A percentile compares a stretch with the other conserved stretches of the same genome.
phyloP scores from a whole-genome alignment of 2,113 vertebrate species.

The Dinomys branickii region DNA sequence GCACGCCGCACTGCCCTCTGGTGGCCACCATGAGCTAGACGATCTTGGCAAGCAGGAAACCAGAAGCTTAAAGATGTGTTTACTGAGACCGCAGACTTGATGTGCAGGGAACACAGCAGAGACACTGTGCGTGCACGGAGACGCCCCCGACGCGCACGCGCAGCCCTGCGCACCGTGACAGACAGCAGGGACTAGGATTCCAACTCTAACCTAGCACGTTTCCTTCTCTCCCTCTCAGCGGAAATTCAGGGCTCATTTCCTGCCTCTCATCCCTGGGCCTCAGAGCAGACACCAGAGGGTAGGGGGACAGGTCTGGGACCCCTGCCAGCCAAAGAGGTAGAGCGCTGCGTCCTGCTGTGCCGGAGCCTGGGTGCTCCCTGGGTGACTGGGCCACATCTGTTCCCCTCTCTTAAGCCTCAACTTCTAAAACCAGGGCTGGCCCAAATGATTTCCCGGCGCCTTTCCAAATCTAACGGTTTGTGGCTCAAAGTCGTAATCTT shows the following conservation, averaged over 20 bases:
- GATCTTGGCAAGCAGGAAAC: not conserved
- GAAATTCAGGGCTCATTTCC: not conserved
- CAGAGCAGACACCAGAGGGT: not conserved
- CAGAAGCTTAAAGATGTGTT: constrained; percentile 58
- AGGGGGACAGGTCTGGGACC: not conserved
- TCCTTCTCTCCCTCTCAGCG: not conserved
- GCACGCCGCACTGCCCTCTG: constrained; percentile 78
- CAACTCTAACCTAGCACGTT: not conserved
- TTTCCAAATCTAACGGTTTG: not conserved
- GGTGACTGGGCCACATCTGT: not conserved
- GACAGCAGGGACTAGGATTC: not conserved
- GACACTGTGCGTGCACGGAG: not conserved
- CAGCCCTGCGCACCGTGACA: not conserved
- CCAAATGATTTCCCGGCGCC: not conserved
- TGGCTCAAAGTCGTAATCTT: not conserved
- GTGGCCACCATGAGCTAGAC: constrained; percentile 43
- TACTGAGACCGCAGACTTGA: constrained; percentile 23
- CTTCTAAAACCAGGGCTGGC: not conserved
- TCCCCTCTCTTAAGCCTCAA: not conserved
- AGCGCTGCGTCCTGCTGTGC: not conserved
- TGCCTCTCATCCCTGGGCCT: not conserved
- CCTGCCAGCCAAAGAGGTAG: not conserved
- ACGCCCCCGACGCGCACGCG: not conserved
- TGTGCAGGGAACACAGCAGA: not conserved
- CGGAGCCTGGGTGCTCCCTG: not conserved